These are phyloP conservation scores for Nannobrachium achirus DNA, from an alignment of 2,113 vertebrate genomes.

Conservation along the genomic window DNA sequence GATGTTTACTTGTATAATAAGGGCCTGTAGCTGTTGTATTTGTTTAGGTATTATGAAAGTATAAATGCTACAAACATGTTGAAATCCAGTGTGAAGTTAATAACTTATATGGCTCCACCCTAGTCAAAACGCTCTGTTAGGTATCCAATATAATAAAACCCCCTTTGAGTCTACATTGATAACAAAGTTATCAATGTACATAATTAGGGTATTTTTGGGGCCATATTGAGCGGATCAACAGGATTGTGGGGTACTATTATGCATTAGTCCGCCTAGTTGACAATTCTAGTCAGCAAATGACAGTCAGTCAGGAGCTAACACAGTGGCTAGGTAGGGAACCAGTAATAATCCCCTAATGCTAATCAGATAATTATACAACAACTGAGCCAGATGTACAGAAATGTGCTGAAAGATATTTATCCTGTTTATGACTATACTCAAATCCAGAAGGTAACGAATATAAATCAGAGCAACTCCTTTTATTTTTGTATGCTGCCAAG, in stretches of 20 bases:
- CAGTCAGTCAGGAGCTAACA: constrained; percentile 50
- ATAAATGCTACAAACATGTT: constrained; percentile 22
- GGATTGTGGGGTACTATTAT: constrained; percentile 47
- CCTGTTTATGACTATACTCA: constrained; percentile 54
- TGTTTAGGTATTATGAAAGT: constrained; percentile 37
- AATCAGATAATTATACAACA: constrained; percentile 47
- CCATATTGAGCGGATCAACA: constrained; percentile 5
- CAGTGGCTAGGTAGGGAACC: constrained; percentile 32
- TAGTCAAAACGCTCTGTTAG: constrained; percentile 16
- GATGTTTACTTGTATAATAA: constrained; percentile 33
- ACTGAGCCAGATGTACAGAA: constrained; percentile 60
- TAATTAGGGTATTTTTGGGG: background rate
- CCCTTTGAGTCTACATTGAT: background rate
- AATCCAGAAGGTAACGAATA: constrained; percentile 69
- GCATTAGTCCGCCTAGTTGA: constrained; percentile 55
- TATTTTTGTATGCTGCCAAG: constrained; percentile 78
- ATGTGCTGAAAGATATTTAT: constrained; percentile 57
- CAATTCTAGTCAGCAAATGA: constrained; percentile 40
- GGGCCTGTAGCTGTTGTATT: constrained; percentile 50
- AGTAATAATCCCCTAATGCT: constrained; percentile 31
- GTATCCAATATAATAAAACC: constrained; percentile 18
- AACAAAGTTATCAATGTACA: background rate
- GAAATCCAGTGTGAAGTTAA: constrained; percentile 35
- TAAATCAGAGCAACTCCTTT: constrained; percentile 78
- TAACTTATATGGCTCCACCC: constrained; percentile 10